These are phyloP conservation scores for Leptobrachium leishanense DNA, from an alignment of 2,113 vertebrate genomes.

Conservation along the genomic window DNA sequence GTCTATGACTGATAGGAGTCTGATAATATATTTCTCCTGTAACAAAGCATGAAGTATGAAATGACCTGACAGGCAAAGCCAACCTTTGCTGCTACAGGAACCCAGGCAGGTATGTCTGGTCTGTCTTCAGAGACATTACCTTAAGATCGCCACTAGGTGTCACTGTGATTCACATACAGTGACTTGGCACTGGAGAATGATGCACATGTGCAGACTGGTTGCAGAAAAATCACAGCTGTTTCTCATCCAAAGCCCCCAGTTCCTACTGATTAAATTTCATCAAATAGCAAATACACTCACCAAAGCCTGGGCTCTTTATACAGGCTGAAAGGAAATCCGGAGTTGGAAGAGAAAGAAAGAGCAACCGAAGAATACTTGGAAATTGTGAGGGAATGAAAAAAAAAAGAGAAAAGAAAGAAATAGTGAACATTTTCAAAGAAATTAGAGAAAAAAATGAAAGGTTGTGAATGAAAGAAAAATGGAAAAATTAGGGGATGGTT, in stretches of 20 bases:
- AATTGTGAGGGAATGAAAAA: not conserved
- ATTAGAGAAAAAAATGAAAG: too few species aligned
- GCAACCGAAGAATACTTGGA: too few species aligned
- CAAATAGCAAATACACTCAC: conserved; percentile 1
- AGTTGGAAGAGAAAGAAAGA: not conserved
- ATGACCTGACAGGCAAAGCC: conserved; percentile 4
- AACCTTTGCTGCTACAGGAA: not conserved
- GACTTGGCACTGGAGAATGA: conserved; percentile 55
- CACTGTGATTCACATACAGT: conserved; percentile 60
- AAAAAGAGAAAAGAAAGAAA: not conserved
- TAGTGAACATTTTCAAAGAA: not conserved
- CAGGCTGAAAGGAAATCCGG: conserved; percentile 28
- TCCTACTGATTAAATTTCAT: conserved; percentile 41
- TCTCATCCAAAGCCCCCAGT: not conserved
- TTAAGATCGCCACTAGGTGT: conserved; percentile 57
- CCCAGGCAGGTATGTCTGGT: not conserved
- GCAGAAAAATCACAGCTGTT: conserved; percentile 57
- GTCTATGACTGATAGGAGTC: not conserved
- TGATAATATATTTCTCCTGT: not conserved
- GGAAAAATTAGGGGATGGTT: too few species aligned
- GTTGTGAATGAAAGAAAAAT: too few species aligned
- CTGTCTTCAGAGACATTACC: not conserved
- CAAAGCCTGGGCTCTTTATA: not conserved
- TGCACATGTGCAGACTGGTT: conserved; percentile 56
- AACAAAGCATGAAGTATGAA: not conserved